Percentiles rank a stretch among this genome's conserved stretches.
These are phyloP conservation scores for Margarornis squamiger DNA, from an alignment of 2,797 vertebrate species.

Conservation along the genomic window DNA sequence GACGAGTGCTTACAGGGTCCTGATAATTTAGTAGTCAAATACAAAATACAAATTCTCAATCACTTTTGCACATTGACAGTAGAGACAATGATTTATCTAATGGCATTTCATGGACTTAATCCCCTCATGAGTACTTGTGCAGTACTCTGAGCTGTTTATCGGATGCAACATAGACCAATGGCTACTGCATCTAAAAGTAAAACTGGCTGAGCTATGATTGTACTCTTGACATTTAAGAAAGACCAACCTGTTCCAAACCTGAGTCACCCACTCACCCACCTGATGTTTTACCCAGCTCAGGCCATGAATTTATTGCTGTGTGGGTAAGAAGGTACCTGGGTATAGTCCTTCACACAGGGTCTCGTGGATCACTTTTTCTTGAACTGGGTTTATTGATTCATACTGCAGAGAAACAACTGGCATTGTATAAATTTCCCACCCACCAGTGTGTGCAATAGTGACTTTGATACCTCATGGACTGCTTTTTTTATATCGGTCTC, in stretches of 20 bases:
- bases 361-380: background rate
- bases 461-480: background rate
- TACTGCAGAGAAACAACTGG: background rate
- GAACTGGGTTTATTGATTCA: background rate
- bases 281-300: background rate
- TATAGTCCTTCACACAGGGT: background rate
- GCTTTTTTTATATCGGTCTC: background rate
- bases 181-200: background rate
- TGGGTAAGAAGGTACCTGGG: background rate
- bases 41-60: background rate
- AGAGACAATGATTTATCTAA: background rate
- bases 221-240: accelerated
- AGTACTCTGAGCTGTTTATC: background rate
- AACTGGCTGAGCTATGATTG: background rate
- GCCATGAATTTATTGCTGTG: background rate
- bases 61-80: background rate
- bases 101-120: background rate
- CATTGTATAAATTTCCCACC: background rate
- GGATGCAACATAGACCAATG: background rate
- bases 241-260: accelerated
- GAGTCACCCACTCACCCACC: background rate
- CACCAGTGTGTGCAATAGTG: background rate
- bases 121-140: background rate
- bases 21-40: background rate
- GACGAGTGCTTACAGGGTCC: background rate